These are phyloP conservation scores for Deroplatys truncata DNA, from an alignment of 2,888 invertebrate species.

Conservation along the genomic window DNA sequence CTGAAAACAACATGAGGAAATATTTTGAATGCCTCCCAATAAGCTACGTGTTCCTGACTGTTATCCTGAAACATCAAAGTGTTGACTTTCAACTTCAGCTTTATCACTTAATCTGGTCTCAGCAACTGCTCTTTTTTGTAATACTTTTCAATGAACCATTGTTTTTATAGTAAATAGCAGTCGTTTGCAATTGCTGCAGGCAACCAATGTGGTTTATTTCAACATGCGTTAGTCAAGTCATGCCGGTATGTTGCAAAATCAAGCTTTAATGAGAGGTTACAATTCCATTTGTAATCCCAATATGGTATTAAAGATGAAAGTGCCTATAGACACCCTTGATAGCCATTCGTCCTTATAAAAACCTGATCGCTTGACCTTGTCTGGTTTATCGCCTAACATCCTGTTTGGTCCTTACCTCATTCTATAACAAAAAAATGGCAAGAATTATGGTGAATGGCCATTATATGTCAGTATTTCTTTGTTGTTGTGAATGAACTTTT, in stretches of 20 bases:
- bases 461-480: background rate
- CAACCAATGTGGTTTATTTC: background rate
- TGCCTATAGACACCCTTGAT: background rate
- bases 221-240: background rate
- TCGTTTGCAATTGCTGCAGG: background rate
- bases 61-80: no score
- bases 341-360: background rate
- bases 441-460: background rate
- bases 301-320: background rate
- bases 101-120: no score
- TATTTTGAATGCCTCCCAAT: no score
- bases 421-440: background rate
- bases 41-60: no score
- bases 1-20: no score
- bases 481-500: no score
- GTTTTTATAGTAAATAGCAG: background rate
- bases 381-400: background rate
- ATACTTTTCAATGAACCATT: background rate
- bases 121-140: no score
- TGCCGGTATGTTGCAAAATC: background rate
- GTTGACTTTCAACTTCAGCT: no score
- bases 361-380: background rate
- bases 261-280: background rate
- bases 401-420: background rate
- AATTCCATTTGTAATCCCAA: background rate